These are phyloP conservation scores for Aradophagus sp. DNA, from an alignment of 1,140 invertebrate genomes.

Conservation along the genomic window DNA sequence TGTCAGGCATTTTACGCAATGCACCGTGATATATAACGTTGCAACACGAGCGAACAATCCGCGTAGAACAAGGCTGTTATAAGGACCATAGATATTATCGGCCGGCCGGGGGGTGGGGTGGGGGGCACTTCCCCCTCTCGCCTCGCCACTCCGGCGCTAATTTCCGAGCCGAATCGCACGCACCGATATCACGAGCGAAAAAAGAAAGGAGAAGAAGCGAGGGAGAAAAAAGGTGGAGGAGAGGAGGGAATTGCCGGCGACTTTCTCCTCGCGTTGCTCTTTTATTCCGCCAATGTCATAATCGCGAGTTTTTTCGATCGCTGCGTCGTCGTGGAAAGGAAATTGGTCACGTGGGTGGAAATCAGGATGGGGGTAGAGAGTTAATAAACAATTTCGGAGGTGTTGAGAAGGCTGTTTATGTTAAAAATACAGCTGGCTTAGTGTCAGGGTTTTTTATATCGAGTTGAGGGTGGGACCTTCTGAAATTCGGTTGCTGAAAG, in stretches of 20 bases:
- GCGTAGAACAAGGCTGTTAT: constrained; percentile 35
- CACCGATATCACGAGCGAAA: constrained; percentile 9
- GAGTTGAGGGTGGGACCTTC: too few relatives aligned
- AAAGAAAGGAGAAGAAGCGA: neutral
- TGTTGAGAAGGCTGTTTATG: too few relatives aligned
- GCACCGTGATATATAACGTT: constrained; percentile 53
- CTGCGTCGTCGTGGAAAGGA: too few relatives aligned
- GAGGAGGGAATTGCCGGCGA: too few relatives aligned
- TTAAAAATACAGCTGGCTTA: too few relatives aligned
- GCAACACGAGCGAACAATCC: constrained; percentile 47
- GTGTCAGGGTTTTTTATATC: too few relatives aligned
- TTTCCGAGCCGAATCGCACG: constrained; percentile 19
- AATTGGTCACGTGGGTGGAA: too few relatives aligned
- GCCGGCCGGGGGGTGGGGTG: too few relatives aligned
- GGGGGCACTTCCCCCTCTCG: constrained; percentile 9
- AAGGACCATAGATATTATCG: constrained; percentile 43
- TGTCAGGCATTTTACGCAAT: constrained; percentile 55
- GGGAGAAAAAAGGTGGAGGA: too few relatives aligned
- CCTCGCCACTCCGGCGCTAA: constrained; percentile 2
- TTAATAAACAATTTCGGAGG: too few relatives aligned
- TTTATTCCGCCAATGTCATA: constrained; percentile 19
- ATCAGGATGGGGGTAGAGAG: too few relatives aligned
- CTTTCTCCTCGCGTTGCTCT: constrained; percentile 24
- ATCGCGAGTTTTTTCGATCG: constrained; percentile 3
- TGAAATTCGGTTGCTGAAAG: too few relatives aligned